Percentiles rank a stretch among this genome's conserved stretches.
phyloP scores from a whole-genome alignment of 2,797 vertebrate species.

The Pyrocephalus nanus region DNA sequence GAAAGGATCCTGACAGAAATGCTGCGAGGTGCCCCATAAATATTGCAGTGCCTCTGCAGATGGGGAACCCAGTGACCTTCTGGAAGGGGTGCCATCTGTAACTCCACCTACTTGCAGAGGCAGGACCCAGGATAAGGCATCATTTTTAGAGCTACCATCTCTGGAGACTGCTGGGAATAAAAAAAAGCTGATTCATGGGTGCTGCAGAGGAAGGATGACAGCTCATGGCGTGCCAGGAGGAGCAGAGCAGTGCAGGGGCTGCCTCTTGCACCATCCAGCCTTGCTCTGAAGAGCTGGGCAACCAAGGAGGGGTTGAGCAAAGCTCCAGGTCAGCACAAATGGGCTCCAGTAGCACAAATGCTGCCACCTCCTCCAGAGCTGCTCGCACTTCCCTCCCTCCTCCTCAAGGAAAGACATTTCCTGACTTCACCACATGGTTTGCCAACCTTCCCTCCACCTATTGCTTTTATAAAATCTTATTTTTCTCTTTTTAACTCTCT shows the following conservation, averaged over 20 bases:
- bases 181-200: neutral
- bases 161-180: neutral
- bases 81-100: neutral
- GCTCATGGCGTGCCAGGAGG: neutral
- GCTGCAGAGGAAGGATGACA: neutral
- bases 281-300: neutral
- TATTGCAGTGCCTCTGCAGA: neutral
- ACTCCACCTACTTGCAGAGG: neutral
- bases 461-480: rapidly evolving
- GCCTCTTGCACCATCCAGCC: neutral
- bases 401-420: neutral
- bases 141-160: neutral
- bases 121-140: neutral
- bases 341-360: neutral
- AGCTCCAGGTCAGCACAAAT: neutral
- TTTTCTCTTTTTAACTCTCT: neutral
- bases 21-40: neutral
- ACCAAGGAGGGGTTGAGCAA: neutral
- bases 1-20: neutral
- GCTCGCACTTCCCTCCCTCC: rapidly evolving
- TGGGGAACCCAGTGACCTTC: conserved; percentile 7
- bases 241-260: neutral
- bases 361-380: neutral
- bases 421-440: neutral
- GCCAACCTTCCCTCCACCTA: neutral